Evolutionary conservation across 2,113 vertebrate species (phyloP).

Genomic region (Naja naja): DNA sequence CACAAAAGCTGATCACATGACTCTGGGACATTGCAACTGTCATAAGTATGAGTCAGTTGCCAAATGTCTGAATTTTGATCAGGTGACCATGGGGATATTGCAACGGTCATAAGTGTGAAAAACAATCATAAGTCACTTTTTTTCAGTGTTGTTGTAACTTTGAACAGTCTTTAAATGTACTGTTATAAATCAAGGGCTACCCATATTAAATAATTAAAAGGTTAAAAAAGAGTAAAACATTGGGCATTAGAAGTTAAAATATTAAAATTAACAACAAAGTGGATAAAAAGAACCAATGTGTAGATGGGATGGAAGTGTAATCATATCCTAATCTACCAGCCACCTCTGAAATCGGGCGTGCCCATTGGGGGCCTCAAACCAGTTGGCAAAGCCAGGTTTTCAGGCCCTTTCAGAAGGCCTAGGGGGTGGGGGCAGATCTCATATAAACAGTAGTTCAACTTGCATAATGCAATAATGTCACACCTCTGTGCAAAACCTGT

Average conservation of each 20-base stretch:
- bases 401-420: too few species aligned
- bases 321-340: not conserved
- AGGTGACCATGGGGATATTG: not conserved
- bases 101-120: not conserved
- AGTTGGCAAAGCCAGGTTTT: too few species aligned
- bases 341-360: not conserved
- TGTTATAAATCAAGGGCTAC: not conserved
- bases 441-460: not conserved
- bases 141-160: not conserved
- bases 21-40: not conserved
- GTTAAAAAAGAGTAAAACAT: not conserved
- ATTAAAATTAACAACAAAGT: not conserved
- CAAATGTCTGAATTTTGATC: not conserved
- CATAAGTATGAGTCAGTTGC: not conserved
- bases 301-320: too few species aligned
- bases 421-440: too few species aligned
- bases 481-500: not conserved
- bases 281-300: not conserved
- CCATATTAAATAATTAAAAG: not conserved
- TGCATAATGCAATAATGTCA: not conserved
- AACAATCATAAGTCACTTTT: not conserved
- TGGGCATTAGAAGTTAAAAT: not conserved
- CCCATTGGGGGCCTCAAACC: too few species aligned
- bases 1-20: not conserved
- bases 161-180: not conserved